Evolutionary conservation across 2,888 invertebrate genomes (phyloP).

Genomic region (Drosophila engyochracea): DNA sequence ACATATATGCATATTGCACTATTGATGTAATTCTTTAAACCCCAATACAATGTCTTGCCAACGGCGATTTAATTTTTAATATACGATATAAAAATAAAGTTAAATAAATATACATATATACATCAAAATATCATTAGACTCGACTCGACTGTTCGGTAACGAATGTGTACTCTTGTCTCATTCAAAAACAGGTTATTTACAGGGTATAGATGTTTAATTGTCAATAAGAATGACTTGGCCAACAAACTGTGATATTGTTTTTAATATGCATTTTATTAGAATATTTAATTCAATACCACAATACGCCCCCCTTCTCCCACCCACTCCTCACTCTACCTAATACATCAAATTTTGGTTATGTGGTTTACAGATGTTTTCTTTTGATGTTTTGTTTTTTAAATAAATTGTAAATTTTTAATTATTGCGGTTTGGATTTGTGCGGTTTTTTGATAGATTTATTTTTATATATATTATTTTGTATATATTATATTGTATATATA

Average conservation of each 20-base stretch:
- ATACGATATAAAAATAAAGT: neutral
- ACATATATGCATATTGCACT: neutral
- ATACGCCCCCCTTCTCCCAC: neutral
- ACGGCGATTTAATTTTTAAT: neutral
- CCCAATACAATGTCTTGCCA: slow-evolving; percentile 1
- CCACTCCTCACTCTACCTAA: neutral
- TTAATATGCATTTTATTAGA: neutral
- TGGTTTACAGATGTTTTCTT: neutral
- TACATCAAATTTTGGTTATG: neutral
- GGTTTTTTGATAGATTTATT: slow-evolving; percentile 36
- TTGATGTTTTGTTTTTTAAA: slow-evolving; percentile 26
- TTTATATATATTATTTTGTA: slow-evolving; percentile 17
- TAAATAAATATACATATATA: neutral
- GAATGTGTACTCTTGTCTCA: neutral
- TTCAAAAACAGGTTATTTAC: neutral
- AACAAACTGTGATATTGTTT: neutral
- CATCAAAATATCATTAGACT: neutral
- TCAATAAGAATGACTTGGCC: neutral
- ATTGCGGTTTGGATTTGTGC: slow-evolving; percentile 24
- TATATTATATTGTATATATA: slow-evolving; percentile 7
- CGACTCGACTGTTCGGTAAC: neutral
- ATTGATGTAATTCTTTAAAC: neutral
- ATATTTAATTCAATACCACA: neutral
- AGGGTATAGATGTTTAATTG: neutral
- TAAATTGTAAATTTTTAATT: slow-evolving; percentile 42